These are phyloP conservation scores for Tipula helvola DNA, from an alignment of 2,888 invertebrate genomes.

Conservation along the genomic window DNA sequence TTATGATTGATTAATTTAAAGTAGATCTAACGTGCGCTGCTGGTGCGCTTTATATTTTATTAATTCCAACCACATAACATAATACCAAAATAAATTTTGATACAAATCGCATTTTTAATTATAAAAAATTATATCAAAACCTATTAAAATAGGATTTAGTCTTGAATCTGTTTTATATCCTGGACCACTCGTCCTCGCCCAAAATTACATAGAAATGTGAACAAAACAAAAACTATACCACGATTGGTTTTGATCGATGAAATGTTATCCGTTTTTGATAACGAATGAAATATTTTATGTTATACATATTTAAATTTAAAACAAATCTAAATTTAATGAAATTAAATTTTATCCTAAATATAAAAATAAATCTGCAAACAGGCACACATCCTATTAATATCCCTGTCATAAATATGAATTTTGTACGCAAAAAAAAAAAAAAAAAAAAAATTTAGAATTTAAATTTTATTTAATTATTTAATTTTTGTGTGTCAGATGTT, in stretches of 20 bases:
- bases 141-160: background rate
- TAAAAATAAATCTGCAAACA: background rate
- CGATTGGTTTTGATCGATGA: background rate
- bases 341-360: background rate
- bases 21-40: background rate
- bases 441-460: background rate
- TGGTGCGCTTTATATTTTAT: background rate
- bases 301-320: background rate
- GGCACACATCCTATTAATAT: background rate
- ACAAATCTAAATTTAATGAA: background rate
- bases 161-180: background rate
- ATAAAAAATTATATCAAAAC: background rate
- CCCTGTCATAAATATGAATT: background rate
- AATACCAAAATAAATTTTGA: background rate
- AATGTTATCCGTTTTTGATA: background rate
- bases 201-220: background rate
- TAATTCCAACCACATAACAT: background rate
- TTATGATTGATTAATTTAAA: background rate
- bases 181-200: background rate
- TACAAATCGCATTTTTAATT: background rate
- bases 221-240: background rate
- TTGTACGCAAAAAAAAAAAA: background rate
- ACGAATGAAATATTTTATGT: background rate
- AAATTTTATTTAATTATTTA: background rate
- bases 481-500: background rate